Evolutionary conservation across 2,888 invertebrate genomes (phyloP).

Genomic region (Odiellus spinosus): DNA sequence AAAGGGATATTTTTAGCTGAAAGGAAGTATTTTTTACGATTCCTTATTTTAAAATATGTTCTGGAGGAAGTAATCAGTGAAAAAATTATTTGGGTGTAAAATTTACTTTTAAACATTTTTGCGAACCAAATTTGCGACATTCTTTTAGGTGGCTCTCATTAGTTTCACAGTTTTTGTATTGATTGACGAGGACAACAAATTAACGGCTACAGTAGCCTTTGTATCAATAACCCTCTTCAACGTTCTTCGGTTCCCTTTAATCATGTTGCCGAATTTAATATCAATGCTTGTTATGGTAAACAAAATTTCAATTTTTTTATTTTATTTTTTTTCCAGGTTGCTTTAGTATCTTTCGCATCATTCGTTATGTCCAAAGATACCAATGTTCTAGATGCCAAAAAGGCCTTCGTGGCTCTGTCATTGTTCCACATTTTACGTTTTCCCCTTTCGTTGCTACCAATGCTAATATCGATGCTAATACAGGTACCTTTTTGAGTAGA

Average conservation of each 20-base stretch:
- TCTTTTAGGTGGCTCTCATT: constrained; percentile 52
- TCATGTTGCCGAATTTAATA: constrained; percentile 27
- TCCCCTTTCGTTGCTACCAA: constrained; percentile 46
- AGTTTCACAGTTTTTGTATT: constrained; percentile 70
- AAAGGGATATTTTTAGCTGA: too few species aligned
- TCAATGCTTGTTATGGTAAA: constrained; percentile 17
- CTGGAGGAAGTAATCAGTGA: too few species aligned
- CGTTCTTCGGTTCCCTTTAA: constrained; percentile 68
- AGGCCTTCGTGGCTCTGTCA: constrained; percentile 70
- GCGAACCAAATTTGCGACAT: neutral
- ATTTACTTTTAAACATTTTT: too few species aligned
- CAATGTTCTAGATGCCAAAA: constrained; percentile 59
- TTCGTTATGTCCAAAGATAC: constrained; percentile 46
- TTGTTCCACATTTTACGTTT: constrained; percentile 74
- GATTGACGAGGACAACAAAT: constrained; percentile 41
- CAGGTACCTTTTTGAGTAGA: constrained; percentile 7
- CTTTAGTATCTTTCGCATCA: constrained; percentile 65
- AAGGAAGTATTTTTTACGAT: too few species aligned
- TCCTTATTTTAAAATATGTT: too few species aligned
- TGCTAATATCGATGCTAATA: constrained; percentile 17
- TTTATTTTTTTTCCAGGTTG: constrained; percentile 48
- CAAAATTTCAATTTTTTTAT: neutral
- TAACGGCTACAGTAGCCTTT: constrained; percentile 67
- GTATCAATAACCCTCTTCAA: constrained; percentile 75
- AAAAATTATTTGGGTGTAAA: too few species aligned